Evolutionary conservation across 2,113 vertebrate species (phyloP), one percentile per base, ranked within the genome.

Genomic region (Eptesicus fuscus): DNA sequence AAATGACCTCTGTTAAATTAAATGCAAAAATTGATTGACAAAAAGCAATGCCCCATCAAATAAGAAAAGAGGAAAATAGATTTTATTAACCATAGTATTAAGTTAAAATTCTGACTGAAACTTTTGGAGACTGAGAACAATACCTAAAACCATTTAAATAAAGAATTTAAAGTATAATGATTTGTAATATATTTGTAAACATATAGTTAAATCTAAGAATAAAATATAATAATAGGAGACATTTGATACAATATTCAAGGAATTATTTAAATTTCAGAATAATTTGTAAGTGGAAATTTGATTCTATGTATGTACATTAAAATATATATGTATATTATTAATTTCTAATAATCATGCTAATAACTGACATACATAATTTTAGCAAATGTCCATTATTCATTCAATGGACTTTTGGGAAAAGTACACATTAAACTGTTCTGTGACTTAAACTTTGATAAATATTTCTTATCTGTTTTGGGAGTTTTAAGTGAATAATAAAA

Each of bases 51-150:
- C 10, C 7, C 5, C 28, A 49, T 42, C 14, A 88, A 70, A n/a
- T 88, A 69, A 63, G 70, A 47, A 90, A 56, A 69, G 16, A 77
- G 1, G 2, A 51, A 1, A 73, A 51, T 49, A 59, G 56, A 67
- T 4, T 67, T 90, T 42, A 69, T 94, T 61, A 79, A 76, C 70
- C 16, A n/a, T 30, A 32, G 2, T 22, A 69, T 40, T 11, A 73
- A 91, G 9, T 65, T 80, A 95, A 88, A 92, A 78, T 86, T 89
- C n/a, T 71, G 6, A 80, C 16, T 88, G 4, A 88, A 80, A 69
- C 2, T 78, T 83, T 74, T 83, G n/a, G 74, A 14, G 20, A 59
- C 14, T 23, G 9, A 91, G 23, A 93, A 65, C 22, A 94, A 61
- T 88, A 32, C 1, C 3, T 20, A 89, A 85, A 83, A 53, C n/a